phyloP scores from a whole-genome alignment of 2,113 vertebrate species.

The Lepisosteus oculatus region DNA sequence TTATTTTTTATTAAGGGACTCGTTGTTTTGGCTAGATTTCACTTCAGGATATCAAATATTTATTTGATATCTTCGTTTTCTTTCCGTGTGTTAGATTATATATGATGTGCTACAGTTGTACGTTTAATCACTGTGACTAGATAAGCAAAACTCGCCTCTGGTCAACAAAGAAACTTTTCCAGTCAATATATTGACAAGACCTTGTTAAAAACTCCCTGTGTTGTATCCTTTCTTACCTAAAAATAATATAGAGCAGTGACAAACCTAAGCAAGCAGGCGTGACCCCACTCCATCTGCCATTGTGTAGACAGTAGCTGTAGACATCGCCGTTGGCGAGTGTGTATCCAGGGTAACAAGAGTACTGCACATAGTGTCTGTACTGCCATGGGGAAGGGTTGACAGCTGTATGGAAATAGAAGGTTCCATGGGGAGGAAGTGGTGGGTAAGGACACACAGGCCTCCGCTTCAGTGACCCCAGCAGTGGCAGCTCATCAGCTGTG shows the following conservation, averaged over 20 bases:
- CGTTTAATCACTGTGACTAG: too few species aligned
- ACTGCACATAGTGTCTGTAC: conserved; percentile 57
- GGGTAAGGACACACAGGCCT: conserved; percentile 49
- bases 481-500: background rate
- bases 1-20: too few species aligned
- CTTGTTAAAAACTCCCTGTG: too few species aligned
- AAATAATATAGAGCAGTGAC: conserved; percentile 12
- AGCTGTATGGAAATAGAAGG: conserved; percentile 52
- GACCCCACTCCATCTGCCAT: conserved; percentile 55
- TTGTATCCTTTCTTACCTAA: background rate
- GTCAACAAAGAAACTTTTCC: too few species aligned
- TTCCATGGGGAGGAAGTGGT: conserved; percentile 53
- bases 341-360: conserved; percentile 58
- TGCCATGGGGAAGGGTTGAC: conserved; percentile 40
- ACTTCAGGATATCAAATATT: too few species aligned
- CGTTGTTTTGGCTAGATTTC: too few species aligned
- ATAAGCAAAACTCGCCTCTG: too few species aligned
- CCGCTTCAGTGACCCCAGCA: conserved; percentile 11
- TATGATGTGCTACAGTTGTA: too few species aligned
- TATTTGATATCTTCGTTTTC: too few species aligned
- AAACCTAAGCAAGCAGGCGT: conserved; percentile 57
- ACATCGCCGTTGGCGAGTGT: conserved; percentile 53
- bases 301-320: conserved; percentile 55
- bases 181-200: too few species aligned
- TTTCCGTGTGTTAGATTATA: too few species aligned